phyloP scores from a whole-genome alignment of 2,113 vertebrate species.

The Myotis brandtii region DNA sequence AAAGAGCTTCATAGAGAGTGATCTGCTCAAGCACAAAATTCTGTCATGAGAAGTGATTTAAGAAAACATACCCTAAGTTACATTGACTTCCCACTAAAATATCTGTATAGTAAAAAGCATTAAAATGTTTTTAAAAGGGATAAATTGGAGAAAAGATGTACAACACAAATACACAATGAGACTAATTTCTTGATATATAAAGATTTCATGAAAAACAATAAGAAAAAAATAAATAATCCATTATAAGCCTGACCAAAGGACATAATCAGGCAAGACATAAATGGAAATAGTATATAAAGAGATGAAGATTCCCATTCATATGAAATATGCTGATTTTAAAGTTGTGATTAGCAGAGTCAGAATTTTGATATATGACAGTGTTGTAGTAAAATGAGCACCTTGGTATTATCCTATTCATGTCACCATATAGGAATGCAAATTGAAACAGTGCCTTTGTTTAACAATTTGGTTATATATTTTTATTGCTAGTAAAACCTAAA shows the following conservation, averaged over 20 bases:
- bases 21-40: not conserved
- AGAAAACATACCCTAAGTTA: not conserved
- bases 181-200: not conserved
- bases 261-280: not conserved
- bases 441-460: not conserved
- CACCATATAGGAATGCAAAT: not conserved
- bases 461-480: not conserved
- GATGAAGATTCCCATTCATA: not conserved
- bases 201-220: not conserved
- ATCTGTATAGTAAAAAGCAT: not conserved
- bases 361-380: not conserved
- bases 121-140: not conserved
- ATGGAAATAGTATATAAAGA: not conserved
- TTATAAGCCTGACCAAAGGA: not conserved
- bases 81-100: not conserved
- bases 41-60: not conserved
- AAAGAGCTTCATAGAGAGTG: not conserved
- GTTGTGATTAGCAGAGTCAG: not conserved
- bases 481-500: not conserved
- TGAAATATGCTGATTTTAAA: not conserved
- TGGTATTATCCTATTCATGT: not conserved
- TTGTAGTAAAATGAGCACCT: not conserved
- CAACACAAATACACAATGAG: not conserved
- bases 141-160: not conserved
- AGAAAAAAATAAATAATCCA: not conserved